These are phyloP conservation scores for Laspeyria flexula DNA, from an alignment of 2,888 invertebrate species.

Conservation along the genomic window DNA sequence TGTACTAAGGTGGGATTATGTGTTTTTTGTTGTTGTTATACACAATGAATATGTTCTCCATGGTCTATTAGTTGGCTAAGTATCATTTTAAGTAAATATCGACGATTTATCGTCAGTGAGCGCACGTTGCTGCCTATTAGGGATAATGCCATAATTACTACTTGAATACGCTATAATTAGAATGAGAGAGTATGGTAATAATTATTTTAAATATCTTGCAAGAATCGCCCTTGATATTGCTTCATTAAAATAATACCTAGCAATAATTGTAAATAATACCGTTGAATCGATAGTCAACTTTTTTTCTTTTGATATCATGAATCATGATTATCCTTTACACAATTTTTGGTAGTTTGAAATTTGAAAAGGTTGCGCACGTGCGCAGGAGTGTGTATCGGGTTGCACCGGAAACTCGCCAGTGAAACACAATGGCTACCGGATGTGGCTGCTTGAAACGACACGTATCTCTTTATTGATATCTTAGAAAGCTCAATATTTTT, in stretches of 20 bases:
- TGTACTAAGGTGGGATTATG: slow-evolving; percentile 53
- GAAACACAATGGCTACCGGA: slow-evolving; percentile 83
- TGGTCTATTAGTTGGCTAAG: slow-evolving; percentile 37
- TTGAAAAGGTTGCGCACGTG: slow-evolving; percentile 85
- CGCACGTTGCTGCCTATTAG: slow-evolving; percentile 5
- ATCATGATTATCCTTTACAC: slow-evolving; percentile 68
- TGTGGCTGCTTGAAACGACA: slow-evolving; percentile 84
- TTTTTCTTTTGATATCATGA: no score
- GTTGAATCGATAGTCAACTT: no score
- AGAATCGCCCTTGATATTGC: background rate
- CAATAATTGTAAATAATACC: background rate
- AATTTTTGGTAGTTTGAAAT: slow-evolving; percentile 71
- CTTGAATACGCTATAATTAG: slow-evolving; percentile 9
- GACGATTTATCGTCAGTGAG: background rate
- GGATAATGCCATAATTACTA: slow-evolving; percentile 15
- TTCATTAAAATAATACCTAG: background rate
- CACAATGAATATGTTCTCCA: slow-evolving; percentile 46
- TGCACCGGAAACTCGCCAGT: slow-evolving; percentile 81
- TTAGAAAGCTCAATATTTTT: slow-evolving; percentile 82
- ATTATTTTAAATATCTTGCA: background rate
- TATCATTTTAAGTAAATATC: slow-evolving; percentile 27
- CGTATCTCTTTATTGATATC: slow-evolving; percentile 85
- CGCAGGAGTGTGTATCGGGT: slow-evolving; percentile 85
- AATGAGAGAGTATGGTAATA: background rate
- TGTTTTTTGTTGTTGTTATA: slow-evolving; percentile 39